Percentiles rank a stretch among this genome's conserved stretches.
phyloP scores from a whole-genome alignment of 2,797 vertebrate genomes.

The Rachycentron canadum region DNA sequence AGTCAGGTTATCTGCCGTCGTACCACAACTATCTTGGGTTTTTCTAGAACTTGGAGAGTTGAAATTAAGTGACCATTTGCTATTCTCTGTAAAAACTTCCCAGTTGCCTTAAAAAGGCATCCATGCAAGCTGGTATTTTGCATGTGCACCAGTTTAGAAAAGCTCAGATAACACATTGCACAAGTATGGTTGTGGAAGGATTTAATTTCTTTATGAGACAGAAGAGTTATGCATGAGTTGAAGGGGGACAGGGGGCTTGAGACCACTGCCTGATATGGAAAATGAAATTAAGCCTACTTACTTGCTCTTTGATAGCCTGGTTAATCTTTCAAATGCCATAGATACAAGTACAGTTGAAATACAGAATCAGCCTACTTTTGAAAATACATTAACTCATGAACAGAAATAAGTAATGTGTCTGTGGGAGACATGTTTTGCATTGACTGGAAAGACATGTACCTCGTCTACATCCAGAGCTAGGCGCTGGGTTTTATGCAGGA shows the following conservation, averaged over 20 bases:
- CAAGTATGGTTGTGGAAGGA: conserved; percentile 4
- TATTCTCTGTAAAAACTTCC: neutral
- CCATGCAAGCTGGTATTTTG: conserved; percentile 12
- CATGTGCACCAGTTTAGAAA: neutral
- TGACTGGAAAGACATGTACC: neutral
- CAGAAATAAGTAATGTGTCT: neutral
- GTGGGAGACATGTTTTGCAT: neutral
- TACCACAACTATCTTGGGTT: neutral
- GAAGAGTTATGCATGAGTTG: neutral
- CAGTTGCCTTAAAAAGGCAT: neutral
- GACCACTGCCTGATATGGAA: neutral
- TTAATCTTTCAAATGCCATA: neutral
- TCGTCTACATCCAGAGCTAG: neutral
- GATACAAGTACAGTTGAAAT: neutral
- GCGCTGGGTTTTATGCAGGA: neutral
- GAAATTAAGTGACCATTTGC: neutral
- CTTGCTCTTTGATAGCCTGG: neutral
- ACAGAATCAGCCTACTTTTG: neutral
- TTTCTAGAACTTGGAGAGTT: neutral
- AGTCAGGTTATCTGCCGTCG: accelerated
- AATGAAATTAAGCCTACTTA: neutral
- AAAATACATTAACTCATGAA: neutral
- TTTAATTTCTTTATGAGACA: conserved; percentile 1
- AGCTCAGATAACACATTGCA: conserved; percentile 2
- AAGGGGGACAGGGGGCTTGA: neutral